Base-by-base conservation (phyloP, 2,113 vertebrate genomes). In the Perca flavescens region DNA sequence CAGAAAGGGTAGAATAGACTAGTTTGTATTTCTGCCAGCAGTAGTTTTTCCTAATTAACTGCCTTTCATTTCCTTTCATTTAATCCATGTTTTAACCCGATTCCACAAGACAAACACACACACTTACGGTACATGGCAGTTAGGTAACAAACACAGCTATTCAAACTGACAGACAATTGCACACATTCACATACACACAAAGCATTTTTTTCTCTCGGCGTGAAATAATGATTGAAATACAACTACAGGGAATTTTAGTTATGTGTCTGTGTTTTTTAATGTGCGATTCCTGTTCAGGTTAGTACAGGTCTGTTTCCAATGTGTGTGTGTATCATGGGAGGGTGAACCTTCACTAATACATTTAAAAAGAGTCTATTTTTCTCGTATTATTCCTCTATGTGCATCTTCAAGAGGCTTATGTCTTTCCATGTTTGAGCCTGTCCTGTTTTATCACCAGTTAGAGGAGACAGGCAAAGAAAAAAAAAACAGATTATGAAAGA, bases 31-130 rank as follows among this genome's bases (percentile, higher is more conserved):
- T 58, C 54, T 67, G 25, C 70, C 34, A 61, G 65, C 43, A 58
- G 61, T 49, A 21, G 1, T 53, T 89, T 80, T 1, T 2, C 43
- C 62, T 56, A 77, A 74, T 70, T 16, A 82, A 67, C 10, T 58
- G 60, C 46, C 25, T 34, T 54, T 79, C 50, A 57, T 69, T 58
- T 53, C 2, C 19, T 64, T 64, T 68, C 34, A 80, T 77, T 67
- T 21, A 60, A 79, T 80, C 15, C 46, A 46, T 12, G 66, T 53
- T 61, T 80, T 17, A 70, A 43, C 46, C 31, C 46, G 74, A 50
- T 82, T 79, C 12, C 19, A 64, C 56, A 63, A 46, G 21, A 71
- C 15, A 28, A 56, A 71, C 53, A 46, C 19, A 25, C 54, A 68
- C 52, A 56, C 31, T 70, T 40, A 53, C 28, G 2, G 28, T 28